Evolutionary conservation across 2,113 vertebrate species (phyloP).

Genomic region (Cynoglossus semilaevis): DNA sequence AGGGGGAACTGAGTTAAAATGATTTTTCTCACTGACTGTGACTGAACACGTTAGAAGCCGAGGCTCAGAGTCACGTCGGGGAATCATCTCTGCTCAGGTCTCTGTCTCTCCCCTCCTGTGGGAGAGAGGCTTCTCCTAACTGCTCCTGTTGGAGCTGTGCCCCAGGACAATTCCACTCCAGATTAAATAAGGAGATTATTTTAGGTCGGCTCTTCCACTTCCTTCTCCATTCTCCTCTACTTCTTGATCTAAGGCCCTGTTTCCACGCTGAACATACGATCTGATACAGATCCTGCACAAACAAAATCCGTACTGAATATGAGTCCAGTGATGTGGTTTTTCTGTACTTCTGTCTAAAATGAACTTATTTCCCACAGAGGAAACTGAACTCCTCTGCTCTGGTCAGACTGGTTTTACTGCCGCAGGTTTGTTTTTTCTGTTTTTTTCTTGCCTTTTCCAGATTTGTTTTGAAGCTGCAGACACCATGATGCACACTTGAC

Average conservation of each 20-base stretch:
- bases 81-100: slow-evolving; percentile 11
- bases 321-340: no score
- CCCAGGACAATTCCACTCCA: slow-evolving; percentile 38
- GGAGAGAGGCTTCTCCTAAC: slow-evolving; percentile 40
- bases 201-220: slow-evolving; percentile 9
- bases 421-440: slow-evolving; percentile 27
- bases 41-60: neutral
- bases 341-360: neutral
- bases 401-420: slow-evolving; percentile 3
- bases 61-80: slow-evolving; percentile 27
- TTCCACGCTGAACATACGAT: no score
- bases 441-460: slow-evolving; percentile 22
- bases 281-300: no score
- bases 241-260: no score
- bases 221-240: neutral
- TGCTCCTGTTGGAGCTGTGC: slow-evolving; percentile 22
- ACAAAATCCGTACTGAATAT: no score
- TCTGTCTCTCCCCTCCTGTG: slow-evolving; percentile 25
- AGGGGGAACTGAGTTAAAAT: neutral
- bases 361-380: slow-evolving; percentile 1
- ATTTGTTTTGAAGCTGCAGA: slow-evolving; percentile 15
- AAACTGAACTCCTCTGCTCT: neutral
- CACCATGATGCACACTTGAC: slow-evolving; percentile 13
- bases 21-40: neutral
- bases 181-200: slow-evolving; percentile 52